Evolutionary conservation across 2,888 invertebrate genomes (phyloP), one percentile per base, ranked within the genome.

Genomic region (Platycheirus albimanus): DNA sequence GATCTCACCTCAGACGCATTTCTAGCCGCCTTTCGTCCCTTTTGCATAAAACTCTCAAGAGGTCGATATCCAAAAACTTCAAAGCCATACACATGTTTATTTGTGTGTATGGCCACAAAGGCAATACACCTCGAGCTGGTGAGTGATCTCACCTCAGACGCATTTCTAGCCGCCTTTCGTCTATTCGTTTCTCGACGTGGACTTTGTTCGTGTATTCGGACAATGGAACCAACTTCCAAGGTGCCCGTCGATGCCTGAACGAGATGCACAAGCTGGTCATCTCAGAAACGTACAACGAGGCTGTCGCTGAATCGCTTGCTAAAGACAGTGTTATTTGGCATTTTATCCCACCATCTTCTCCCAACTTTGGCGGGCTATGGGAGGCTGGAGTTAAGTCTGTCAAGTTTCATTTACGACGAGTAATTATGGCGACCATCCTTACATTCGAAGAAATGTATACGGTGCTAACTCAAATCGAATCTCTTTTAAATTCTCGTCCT

Each of bases 21-120:
- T 13, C 33, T 54, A 36, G 56, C 38, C n/a, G 56, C 56, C 13
- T 20, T 56, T 19, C n/a, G 69, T 1, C 74, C 79, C 10, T 11
- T 80, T 7, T 10, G 28, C 3, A 61, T 80, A n/a, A 58, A 51
- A 38, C 19, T 45, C 3, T 51, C 47, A 5, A 67, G 36, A 20
- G 54, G 45, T 11, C 15, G 67, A 58, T 74, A 69, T 30, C 56
- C 69, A 43, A 78, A 51, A 51, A 15, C 15, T 2, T 7, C 15
- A 3, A 61, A 61, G 30, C 45, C 28, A 2, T 61, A 61, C 30
- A 17, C 45, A 11, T 28, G 30, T 2, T 30, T 61, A 1, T 61
- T 61, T n/a, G 28, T 61, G 10, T 61, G 43, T n/a, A 5, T 45
- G n/a, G 41, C 30, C 7, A 43, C 58, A 13, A 58, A 58, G 4